Evolutionary conservation across 2,797 vertebrate genomes (phyloP).

Genomic region (Alcedo atthis): DNA sequence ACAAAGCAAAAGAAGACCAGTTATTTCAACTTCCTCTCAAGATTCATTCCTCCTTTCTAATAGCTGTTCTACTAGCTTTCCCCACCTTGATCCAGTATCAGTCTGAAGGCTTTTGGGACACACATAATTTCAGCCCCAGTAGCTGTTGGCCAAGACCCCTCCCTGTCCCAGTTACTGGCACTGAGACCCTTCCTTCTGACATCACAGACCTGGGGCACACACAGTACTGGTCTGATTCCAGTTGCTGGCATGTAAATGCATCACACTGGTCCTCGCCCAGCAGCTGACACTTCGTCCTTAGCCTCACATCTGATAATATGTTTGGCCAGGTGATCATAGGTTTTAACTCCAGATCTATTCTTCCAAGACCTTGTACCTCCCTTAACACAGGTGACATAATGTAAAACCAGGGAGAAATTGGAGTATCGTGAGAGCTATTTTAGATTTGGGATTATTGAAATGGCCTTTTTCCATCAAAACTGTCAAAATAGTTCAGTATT

Average conservation of each 20-base stretch:
- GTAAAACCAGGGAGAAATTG: background rate
- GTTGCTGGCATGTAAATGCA: background rate
- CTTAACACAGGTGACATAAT: background rate
- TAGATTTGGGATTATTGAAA: background rate
- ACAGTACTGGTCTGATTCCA: background rate
- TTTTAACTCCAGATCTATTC: background rate
- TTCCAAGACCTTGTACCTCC: background rate
- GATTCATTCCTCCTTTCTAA: background rate
- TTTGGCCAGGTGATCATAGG: background rate
- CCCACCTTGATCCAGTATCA: background rate
- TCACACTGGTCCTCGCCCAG: rapidly evolving
- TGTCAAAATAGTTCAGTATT: background rate
- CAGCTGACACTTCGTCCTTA: background rate
- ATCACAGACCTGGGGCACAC: background rate
- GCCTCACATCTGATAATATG: background rate
- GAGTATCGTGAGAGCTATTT: background rate
- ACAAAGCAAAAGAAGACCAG: background rate
- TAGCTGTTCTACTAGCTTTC: background rate
- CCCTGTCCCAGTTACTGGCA: background rate
- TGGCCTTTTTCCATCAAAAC: background rate
- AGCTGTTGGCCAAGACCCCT: background rate
- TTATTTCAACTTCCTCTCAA: background rate
- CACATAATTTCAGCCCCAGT: background rate
- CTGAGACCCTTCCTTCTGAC: background rate
- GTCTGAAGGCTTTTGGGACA: background rate